Evolutionary conservation across 64 coral and sea anemone species (phyloP).

Genomic region (Pachyseris speciosa): DNA sequence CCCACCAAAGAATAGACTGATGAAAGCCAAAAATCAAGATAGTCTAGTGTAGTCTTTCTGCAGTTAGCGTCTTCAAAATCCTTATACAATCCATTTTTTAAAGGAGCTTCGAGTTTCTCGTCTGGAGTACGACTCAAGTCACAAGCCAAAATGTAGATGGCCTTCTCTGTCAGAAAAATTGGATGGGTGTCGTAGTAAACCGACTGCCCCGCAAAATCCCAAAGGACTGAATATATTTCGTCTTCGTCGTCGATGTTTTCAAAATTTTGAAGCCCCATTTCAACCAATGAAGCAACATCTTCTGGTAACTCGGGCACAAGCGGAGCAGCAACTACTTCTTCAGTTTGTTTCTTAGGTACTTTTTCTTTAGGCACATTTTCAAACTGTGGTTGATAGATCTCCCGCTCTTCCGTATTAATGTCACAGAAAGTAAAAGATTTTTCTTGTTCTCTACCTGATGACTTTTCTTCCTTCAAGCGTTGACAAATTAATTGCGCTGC

Average conservation of each 20-base stretch:
- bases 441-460: not conserved
- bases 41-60: not conserved
- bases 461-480: not conserved
- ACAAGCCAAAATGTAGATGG: not conserved
- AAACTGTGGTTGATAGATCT: not conserved
- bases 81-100: not conserved
- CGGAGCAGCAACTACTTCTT: not conserved
- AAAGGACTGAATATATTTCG: not conserved
- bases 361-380: not conserved
- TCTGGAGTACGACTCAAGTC: not conserved
- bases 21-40: constrained; percentile 24
- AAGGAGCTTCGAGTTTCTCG: not conserved
- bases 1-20: not conserved
- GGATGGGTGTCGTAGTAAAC: not conserved
- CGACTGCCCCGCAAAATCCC: not conserved
- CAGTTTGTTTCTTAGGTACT: not conserved
- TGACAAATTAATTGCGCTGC: not conserved
- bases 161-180: not conserved
- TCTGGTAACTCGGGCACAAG: not conserved
- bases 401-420: not conserved
- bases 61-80: too few species aligned
- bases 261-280: not conserved
- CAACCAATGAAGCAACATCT: not conserved
- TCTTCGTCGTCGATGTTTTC: not conserved
- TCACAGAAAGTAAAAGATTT: not conserved